A percentile compares a stretch with the other conserved stretches of the same genome.
These are phyloP conservation scores for Stylophora pistillata DNA, from an alignment of 64 coral and sea anemone genomes.

Conservation along the genomic window DNA sequence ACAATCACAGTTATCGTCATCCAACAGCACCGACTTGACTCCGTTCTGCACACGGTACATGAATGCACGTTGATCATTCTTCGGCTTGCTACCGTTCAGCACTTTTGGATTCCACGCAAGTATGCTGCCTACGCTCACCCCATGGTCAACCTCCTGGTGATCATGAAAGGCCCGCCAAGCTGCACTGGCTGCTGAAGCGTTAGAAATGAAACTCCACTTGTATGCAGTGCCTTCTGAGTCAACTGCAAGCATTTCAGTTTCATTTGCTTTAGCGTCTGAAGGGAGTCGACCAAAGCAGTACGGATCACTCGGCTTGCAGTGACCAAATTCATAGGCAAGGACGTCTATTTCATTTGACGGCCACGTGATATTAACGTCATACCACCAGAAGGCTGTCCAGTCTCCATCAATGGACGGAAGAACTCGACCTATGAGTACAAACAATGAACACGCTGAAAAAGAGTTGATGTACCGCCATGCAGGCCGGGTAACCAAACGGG, in stretches of 20 bases:
- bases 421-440: background rate
- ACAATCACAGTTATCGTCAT: background rate
- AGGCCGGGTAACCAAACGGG: background rate
- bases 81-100: background rate
- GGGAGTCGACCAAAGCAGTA: constrained; percentile 45
- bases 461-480: background rate
- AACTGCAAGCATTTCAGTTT: constrained; percentile 17
- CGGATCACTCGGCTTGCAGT: background rate
- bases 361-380: background rate
- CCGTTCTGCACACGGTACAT: background rate
- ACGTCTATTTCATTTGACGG: constrained; percentile 9
- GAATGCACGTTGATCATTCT: background rate
- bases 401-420: background rate
- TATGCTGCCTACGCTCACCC: background rate
- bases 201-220: constrained; percentile 2
- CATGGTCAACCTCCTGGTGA: background rate
- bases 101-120: background rate
- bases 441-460: background rate
- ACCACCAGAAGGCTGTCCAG: constrained; percentile 19
- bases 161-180: constrained; percentile 45
- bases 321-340: constrained; percentile 8
- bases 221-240: constrained; percentile 14
- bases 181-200: constrained; percentile 2
- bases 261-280: background rate
- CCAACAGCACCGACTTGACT: background rate